Percentiles rank a stretch among this genome's conserved stretches.
These are phyloP conservation scores for Atta cephalotes DNA, from an alignment of 1,140 invertebrate species.

Conservation along the genomic window DNA sequence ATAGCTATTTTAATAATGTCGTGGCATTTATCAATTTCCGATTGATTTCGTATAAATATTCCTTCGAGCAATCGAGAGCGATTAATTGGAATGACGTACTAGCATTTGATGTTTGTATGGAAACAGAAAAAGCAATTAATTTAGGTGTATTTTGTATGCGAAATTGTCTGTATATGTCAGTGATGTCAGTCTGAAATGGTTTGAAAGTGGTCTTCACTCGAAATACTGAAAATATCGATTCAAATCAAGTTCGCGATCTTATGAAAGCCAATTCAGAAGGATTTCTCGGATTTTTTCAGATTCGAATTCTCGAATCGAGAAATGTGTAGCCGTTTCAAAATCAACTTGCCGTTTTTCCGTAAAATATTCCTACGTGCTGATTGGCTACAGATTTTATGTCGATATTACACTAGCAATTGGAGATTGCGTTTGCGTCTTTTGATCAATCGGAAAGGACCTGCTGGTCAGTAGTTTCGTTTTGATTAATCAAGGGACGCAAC, in stretches of 20 bases:
- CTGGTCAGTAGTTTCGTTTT: too few relatives aligned
- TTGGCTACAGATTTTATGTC: too few relatives aligned
- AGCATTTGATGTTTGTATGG: not conserved
- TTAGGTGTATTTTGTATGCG: not conserved
- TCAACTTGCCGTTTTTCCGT: too few relatives aligned
- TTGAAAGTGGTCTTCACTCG: not conserved
- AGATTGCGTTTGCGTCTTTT: too few relatives aligned
- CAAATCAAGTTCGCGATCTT: not conserved
- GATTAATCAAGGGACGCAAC: too few relatives aligned
- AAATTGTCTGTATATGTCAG: not conserved
- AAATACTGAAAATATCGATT: slow-evolving; percentile 18
- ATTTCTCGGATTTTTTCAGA: not conserved
- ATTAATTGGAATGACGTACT: not conserved
- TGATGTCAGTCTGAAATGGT: not conserved
- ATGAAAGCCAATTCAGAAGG: not conserved
- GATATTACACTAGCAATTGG: too few relatives aligned
- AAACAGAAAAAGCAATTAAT: slow-evolving; percentile 1
- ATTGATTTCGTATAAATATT: not conserved
- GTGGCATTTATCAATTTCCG: not conserved
- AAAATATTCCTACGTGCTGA: too few relatives aligned
- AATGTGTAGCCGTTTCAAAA: too few relatives aligned
- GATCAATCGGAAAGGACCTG: too few relatives aligned
- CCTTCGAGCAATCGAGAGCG: not conserved
- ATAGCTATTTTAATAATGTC: not conserved
- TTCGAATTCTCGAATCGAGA: too few relatives aligned